phyloP scores from a whole-genome alignment of 1,140 invertebrate species.

The Aphidius gifuensis region DNA sequence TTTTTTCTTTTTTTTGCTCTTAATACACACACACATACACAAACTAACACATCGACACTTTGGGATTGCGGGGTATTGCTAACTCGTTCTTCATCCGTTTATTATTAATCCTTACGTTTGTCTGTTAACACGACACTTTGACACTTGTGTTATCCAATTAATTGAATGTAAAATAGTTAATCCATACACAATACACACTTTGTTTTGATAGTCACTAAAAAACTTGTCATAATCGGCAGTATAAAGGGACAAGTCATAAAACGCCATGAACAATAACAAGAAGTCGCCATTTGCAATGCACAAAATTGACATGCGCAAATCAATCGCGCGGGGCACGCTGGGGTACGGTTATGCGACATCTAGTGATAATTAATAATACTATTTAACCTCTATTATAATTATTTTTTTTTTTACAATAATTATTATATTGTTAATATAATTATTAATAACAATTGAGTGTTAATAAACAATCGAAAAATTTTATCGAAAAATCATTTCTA shows the following conservation, averaged over 20 bases:
- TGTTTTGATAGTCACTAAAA: conserved; percentile 45
- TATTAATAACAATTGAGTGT: background rate
- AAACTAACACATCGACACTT: no score
- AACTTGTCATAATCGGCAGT: conserved; percentile 59
- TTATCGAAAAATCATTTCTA: conserved; percentile 1
- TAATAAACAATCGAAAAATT: conserved; percentile 3
- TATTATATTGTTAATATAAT: background rate
- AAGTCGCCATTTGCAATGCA: conserved; percentile 74
- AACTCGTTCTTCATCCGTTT: conserved; percentile 26
- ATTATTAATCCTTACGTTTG: conserved; percentile 38
- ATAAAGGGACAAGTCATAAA: conserved; percentile 64
- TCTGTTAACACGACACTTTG: conserved; percentile 38
- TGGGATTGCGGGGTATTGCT: no score
- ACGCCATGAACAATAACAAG: conserved; percentile 75
- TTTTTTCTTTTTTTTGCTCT: no score
- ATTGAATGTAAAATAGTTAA: conserved; percentile 39
- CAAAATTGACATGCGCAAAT: conserved; percentile 65
- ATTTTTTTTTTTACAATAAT: background rate
- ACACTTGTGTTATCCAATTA: conserved; percentile 39
- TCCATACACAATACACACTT: conserved; percentile 43
- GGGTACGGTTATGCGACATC: conserved; percentile 40
- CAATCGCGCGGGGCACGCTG: conserved; percentile 55
- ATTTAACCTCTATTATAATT: conserved; percentile 16
- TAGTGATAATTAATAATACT: conserved; percentile 33
- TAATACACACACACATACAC: no score